A percentile compares a stretch with the other conserved stretches of the same genome.
Conservation (phyloP, 2,113 vertebrate genomes). For the Grallaria varia region DNA sequence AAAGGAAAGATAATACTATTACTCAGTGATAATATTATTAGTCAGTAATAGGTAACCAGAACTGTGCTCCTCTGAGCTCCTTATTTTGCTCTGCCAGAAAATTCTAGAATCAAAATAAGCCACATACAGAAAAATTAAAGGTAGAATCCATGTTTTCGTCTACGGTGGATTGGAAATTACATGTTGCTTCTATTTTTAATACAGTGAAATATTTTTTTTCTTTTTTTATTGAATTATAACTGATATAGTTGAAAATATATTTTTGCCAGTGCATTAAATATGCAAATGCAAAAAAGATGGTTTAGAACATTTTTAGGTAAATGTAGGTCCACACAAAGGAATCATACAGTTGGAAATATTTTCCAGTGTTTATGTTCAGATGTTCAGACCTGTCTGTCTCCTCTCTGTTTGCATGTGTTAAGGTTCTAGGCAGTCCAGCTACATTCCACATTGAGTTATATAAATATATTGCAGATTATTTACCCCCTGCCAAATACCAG, state of each 20-base stretch:
- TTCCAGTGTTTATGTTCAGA: slow-evolving; percentile 73
- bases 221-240: background rate
- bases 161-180: background rate
- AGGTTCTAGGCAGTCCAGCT: slow-evolving; percentile 60
- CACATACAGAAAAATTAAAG: background rate
- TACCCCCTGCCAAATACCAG: slow-evolving; percentile 59
- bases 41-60: background rate
- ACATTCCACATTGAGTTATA: slow-evolving; percentile 73
- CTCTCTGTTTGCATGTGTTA: slow-evolving; percentile 70
- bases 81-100: background rate
- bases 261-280: slow-evolving; percentile 60
- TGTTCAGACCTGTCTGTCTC: slow-evolving; percentile 74
- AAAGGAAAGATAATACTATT: background rate
- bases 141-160: background rate
- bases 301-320: slow-evolving; percentile 67
- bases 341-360: slow-evolving; percentile 69
- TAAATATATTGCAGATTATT: slow-evolving; percentile 69
- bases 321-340: slow-evolving; percentile 68
- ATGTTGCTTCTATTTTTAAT: background rate
- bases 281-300: slow-evolving; percentile 28
- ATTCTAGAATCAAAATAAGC: background rate
- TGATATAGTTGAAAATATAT: background rate
- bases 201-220: background rate
- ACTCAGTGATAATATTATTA: background rate
- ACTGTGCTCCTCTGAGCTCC: background rate